These are phyloP conservation scores for Rhaphigaster nebulosa DNA, from an alignment of 2,888 invertebrate genomes.

Conservation along the genomic window DNA sequence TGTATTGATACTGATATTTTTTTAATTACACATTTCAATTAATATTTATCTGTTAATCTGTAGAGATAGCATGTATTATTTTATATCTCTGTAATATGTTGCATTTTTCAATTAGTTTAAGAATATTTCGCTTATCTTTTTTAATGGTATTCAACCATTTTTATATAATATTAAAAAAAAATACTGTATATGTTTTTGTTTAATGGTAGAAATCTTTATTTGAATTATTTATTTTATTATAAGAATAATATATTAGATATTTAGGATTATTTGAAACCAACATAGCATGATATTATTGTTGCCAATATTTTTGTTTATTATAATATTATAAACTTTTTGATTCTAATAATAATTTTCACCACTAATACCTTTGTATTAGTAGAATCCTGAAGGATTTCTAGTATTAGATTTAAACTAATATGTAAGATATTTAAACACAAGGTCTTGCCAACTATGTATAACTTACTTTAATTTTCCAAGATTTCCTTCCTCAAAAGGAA, in stretches of 20 bases:
- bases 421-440: background rate
- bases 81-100: slow-evolving; percentile 1
- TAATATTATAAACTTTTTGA: background rate
- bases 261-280: background rate
- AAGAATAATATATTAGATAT: background rate
- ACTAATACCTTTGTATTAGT: background rate
- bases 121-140: background rate
- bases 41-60: background rate
- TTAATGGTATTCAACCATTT: background rate
- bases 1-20: slow-evolving; percentile 51
- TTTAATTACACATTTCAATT: background rate
- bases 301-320: background rate
- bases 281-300: background rate
- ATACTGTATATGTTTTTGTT: background rate
- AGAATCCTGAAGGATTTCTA: background rate
- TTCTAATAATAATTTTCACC: background rate
- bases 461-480: background rate
- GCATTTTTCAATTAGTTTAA: background rate
- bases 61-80: background rate
- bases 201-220: background rate
- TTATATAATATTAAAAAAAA: background rate
- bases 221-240: background rate
- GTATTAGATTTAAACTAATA: background rate
- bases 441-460: background rate
- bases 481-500: background rate